These are phyloP conservation scores for Drosophila meridiana DNA, from an alignment of 2,888 invertebrate species.

Conservation along the genomic window DNA sequence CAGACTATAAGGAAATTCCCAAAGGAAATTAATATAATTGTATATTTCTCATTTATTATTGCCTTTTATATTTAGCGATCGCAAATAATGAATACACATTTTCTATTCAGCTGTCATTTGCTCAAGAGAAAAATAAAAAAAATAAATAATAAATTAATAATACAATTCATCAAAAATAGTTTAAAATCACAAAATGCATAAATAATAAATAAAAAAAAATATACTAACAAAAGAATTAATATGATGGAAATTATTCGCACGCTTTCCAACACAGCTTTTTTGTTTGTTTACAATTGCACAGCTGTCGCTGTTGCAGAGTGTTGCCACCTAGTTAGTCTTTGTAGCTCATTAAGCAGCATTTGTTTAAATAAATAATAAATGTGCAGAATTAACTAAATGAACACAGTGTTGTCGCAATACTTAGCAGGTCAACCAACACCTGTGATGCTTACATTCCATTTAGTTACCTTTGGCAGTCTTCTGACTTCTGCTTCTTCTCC, in stretches of 20 bases:
- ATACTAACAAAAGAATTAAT: not conserved
- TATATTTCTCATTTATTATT: not conserved
- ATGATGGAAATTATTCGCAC: not conserved
- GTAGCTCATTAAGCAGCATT: not conserved
- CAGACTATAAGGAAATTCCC: not conserved
- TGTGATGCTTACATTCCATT: constrained; percentile 22
- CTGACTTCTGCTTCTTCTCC: constrained; percentile 3
- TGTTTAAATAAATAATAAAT: not conserved
- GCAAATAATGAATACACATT: not conserved
- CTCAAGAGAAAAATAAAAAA: not conserved
- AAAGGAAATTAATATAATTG: not conserved
- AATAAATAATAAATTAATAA: not conserved
- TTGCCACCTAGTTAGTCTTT: constrained; percentile 3
- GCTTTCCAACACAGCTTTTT: not conserved
- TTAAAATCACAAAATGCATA: not conserved
- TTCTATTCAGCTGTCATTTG: not conserved
- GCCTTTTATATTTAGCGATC: not conserved
- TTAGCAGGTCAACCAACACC: constrained; percentile 11
- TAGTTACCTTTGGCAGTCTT: constrained; percentile 32
- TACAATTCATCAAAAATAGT: not conserved
- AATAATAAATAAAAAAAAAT: no score
- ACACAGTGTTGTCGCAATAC: not conserved
- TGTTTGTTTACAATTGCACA: not conserved
- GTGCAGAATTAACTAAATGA: not conserved
- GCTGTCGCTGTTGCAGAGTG: not conserved